Base-by-base conservation (phyloP, 2,113 vertebrate genomes). In the Halichoeres trimaculatus region DNA sequence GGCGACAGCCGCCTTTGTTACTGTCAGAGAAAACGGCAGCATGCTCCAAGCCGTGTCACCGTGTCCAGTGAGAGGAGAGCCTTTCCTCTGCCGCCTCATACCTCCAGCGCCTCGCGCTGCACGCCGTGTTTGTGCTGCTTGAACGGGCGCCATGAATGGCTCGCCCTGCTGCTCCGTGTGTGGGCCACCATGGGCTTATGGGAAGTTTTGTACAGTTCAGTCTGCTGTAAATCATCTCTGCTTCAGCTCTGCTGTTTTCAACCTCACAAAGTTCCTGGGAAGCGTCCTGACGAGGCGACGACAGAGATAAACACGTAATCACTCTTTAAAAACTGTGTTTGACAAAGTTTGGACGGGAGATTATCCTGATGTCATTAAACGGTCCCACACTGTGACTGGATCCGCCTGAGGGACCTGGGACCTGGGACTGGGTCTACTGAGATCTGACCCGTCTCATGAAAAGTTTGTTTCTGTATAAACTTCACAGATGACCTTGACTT, bases 51-150 rank as follows among this genome's bases (percentile, higher is more conserved):
- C 67, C 66, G 67, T 88, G 85, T 84, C 73, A 54, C 45, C 45
- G 61, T 72, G 74, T 76, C 43, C 69, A 68, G 85, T 83, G 74
- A 75, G 84, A 73, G 81, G 68, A 82, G 72, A 83, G 36, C 60
- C 69, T 45, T 78, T 60, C 74, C 66, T 52, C 64, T 52, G 64
- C 77, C 70, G 72, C 71, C 70, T 79, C 63, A 76, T 80, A 61
- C 85, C 60, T 89, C 13, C 9, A 26, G 2, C 68, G 66, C 68
- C 51, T 48, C 50, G 76, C 23, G 76, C 85, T 81, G 75, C 58
- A 17, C 78, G 84, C 67, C 75, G 64, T 10, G 64, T 91, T 90
- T 84, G 84, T 90, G 83, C 89, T 82, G 84, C 85, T 88, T 87
- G 83, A 85, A 70, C 83, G 80, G 66, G 51, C 81, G 68, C 62